These are phyloP conservation scores for Cephus cinctus DNA, from an alignment of 1,140 invertebrate genomes.

Conservation along the genomic window DNA sequence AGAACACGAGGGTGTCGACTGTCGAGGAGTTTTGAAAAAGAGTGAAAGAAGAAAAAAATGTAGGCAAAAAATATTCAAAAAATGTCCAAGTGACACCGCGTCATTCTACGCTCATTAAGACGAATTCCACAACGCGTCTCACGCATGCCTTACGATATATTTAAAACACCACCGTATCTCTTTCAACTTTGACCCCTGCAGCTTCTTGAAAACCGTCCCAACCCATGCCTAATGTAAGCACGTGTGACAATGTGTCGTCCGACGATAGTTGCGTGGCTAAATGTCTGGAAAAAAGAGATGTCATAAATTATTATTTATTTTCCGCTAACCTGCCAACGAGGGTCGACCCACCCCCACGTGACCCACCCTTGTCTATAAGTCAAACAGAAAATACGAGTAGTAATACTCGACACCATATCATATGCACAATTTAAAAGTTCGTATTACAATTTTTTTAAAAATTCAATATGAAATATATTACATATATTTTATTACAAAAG, in stretches of 20 bases:
- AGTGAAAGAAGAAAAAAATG: slow-evolving; percentile 12
- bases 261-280: not conserved
- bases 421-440: too few relatives aligned
- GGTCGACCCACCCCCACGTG: too few relatives aligned
- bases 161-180: too few relatives aligned
- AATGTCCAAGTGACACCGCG: slow-evolving; percentile 27
- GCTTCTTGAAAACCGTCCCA: not conserved
- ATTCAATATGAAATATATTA: too few relatives aligned
- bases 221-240: too few relatives aligned
- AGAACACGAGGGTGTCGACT: slow-evolving; percentile 13
- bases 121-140: slow-evolving; percentile 29
- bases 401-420: too few relatives aligned
- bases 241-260: slow-evolving; percentile 6
- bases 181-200: slow-evolving; percentile 11
- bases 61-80: too few relatives aligned
- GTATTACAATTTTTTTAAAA: too few relatives aligned
- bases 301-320: slow-evolving; percentile 2
- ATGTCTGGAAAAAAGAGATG: slow-evolving; percentile 4
- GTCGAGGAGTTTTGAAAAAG: slow-evolving; percentile 12
- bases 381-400: too few relatives aligned
- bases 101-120: slow-evolving; percentile 32
- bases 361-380: too few relatives aligned
- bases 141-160: slow-evolving; percentile 15
- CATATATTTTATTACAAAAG: too few relatives aligned
- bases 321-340: too few relatives aligned